These are phyloP conservation scores for Astropecten irregularis DNA, from an alignment of 53 echinoderm and acorn worm species.

Conservation along the genomic window DNA sequence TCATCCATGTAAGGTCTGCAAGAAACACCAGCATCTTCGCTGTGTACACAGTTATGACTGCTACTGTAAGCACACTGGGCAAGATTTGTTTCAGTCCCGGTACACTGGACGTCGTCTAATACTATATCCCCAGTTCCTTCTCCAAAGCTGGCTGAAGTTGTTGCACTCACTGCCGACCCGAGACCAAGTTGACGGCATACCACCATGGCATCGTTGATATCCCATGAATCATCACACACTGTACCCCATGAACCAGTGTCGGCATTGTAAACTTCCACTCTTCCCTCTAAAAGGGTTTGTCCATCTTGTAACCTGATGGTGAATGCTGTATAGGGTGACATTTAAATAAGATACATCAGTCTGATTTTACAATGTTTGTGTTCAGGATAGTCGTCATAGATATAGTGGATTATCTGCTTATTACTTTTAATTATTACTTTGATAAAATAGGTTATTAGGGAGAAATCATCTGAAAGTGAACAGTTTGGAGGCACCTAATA, in stretches of 20 bases:
- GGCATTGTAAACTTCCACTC: slow-evolving; percentile 58
- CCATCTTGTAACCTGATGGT: no score
- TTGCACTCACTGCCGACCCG: slow-evolving; percentile 8
- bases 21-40: slow-evolving; percentile 14
- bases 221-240: slow-evolving; percentile 57
- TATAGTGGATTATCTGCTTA: no score
- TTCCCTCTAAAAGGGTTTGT: not conserved
- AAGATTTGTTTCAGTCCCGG: slow-evolving; percentile 21
- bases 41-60: not conserved
- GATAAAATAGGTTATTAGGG: no score
- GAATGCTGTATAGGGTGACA: no score
- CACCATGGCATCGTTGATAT: slow-evolving; percentile 46
- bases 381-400: no score
- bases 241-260: slow-evolving; percentile 46
- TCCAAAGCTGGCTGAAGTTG: slow-evolving; percentile 31
- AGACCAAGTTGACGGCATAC: slow-evolving; percentile 59
- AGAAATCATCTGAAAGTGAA: no score
- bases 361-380: no score
- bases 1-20: no score
- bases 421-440: no score
- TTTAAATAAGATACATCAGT: no score
- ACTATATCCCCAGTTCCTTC: slow-evolving; percentile 25
- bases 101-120: slow-evolving; percentile 30
- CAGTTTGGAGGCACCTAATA: no score
- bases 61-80: not conserved